phyloP scores from a whole-genome alignment of 2,113 vertebrate species.

The Salvator merianae region DNA sequence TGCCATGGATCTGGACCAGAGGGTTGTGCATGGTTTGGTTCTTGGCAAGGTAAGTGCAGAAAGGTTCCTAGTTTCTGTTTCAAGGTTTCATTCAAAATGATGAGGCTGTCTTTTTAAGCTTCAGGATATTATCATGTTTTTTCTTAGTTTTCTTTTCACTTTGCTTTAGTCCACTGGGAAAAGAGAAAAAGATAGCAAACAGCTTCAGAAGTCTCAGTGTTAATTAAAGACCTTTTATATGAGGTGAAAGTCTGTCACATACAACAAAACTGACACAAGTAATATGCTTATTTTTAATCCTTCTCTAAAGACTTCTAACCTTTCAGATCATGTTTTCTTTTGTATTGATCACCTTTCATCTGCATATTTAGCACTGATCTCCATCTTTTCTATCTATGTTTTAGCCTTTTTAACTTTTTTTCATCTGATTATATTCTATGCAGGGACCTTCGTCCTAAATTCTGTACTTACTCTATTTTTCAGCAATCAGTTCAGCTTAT shows the following conservation, averaged over 20 bases:
- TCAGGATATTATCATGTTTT: background rate
- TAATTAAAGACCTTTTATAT: conserved; percentile 25
- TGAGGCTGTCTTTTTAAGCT: background rate
- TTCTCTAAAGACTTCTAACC: conserved; percentile 9
- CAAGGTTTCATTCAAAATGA: background rate
- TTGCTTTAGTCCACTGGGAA: background rate
- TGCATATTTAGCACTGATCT: background rate
- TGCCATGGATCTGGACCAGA: too few relatives aligned
- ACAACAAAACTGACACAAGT: conserved; percentile 11
- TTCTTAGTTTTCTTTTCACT: background rate
- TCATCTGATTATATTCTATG: background rate
- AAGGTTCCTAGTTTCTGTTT: background rate
- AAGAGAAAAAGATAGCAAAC: background rate
- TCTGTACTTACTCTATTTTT: background rate
- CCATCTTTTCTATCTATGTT: background rate
- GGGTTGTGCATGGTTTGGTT: too few relatives aligned
- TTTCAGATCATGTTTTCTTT: conserved; percentile 13
- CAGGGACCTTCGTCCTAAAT: background rate
- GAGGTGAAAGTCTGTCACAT: background rate
- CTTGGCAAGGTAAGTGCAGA: too few relatives aligned
- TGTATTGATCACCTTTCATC: conserved; percentile 7
- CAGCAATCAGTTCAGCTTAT: background rate
- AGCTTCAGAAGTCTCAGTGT: background rate
- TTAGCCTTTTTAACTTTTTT: background rate
- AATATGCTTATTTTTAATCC: conserved; percentile 20